Conservation (phyloP, 2,113 vertebrate species). For the Fulmarus glacialis region DNA sequence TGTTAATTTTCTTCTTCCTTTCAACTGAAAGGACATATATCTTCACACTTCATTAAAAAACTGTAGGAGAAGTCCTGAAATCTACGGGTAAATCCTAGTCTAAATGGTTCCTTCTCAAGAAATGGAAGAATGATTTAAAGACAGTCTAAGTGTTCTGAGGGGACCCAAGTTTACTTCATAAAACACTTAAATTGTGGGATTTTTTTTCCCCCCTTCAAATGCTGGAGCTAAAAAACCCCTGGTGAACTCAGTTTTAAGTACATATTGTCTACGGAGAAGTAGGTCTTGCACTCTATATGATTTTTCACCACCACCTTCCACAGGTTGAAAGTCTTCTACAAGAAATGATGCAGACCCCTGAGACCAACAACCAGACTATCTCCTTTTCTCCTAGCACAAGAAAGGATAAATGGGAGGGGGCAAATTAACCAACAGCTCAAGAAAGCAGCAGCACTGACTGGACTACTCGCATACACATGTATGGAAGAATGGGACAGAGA, state of each 20-base stretch:
- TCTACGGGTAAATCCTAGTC: neutral
- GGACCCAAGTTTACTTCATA: neutral
- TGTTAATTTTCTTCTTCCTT: neutral
- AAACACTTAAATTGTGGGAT: neutral
- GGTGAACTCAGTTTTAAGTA: neutral
- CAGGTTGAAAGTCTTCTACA: neutral
- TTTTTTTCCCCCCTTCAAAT: neutral
- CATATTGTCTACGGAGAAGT: neutral
- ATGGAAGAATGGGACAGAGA: neutral
- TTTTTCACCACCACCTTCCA: neutral
- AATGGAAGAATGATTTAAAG: neutral
- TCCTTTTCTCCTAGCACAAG: neutral
- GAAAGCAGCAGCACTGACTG: neutral
- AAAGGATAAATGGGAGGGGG: neutral
- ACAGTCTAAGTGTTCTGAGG: neutral
- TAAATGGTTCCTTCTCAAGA: neutral
- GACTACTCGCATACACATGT: no score
- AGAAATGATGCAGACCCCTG: neutral
- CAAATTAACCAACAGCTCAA: neutral
- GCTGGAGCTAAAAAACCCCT: neutral
- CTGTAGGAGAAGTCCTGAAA: neutral
- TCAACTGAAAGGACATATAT: neutral
- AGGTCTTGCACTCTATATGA: neutral
- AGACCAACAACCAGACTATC: neutral
- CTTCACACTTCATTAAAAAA: neutral